Base-by-base conservation (phyloP, 92 coral and sea anemone genomes). In the Blastomussa wellsi region DNA sequence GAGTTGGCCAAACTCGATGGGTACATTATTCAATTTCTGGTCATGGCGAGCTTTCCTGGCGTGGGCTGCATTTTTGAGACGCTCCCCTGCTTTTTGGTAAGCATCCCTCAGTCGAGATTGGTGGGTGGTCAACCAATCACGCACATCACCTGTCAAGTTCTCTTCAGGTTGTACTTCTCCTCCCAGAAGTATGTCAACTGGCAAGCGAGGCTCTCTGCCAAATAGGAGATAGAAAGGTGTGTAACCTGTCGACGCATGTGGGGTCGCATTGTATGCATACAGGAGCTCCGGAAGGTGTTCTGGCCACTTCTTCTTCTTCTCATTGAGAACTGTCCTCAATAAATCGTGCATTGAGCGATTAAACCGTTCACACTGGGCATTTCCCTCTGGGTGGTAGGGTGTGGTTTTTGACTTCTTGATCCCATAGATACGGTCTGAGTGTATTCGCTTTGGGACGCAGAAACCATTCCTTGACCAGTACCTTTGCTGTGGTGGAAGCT, bases 331-430 rank as follows among this genome's bases (percentile, higher is more conserved):
- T 2, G 89, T 47, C 9, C 77, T 26, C 14, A 89, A 69, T 19
- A 90, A 85, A 14, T 90, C 84, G 48, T 93, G 95, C 72, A 93
- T 80, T 4, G 91, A 89, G 8, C 92, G 75, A 78, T 93, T 88
- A 32, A 93, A 91, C 16, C 96, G 47, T 49, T 91, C 90, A 71
- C 96, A 93, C 41, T 93, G 94, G 22, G 92, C 96, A 73, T 93
- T 93, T 2, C 89, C 91, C 82, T 92, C 68, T 0, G 89, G 93
- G 60, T 86, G 95, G 69, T 90, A 92, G 0, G 94, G 94, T 0
- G 91, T 90, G 13, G 93, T 86, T 2, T 86, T 57, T 33, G 90
- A 70, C 78, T 89, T 89, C 89, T 89, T 79, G 33, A 89, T 80
- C 1, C 83, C 87, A 74, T 92, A 89, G 14, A 77, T 91, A 70